Percentiles rank a stretch among this genome's conserved stretches.
Conservation (phyloP, 2,888 invertebrate species). For the Andrena flavipes region DNA sequence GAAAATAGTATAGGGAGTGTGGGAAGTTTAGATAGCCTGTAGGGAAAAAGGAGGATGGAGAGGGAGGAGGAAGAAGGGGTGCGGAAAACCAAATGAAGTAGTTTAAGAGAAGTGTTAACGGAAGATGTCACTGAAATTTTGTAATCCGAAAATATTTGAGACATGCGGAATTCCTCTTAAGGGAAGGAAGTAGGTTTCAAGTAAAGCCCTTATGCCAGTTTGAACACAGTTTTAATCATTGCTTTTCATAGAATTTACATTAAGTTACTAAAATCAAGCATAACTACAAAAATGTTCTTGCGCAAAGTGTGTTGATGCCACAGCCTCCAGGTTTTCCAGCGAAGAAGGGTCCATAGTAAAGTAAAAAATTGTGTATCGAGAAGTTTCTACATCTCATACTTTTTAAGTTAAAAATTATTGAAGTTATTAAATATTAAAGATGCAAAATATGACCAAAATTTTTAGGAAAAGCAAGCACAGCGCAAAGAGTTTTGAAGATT, state of each 20-base stretch:
- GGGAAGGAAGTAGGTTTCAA: conserved; percentile 2
- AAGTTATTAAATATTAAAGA: background rate
- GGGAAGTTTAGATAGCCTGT: no score
- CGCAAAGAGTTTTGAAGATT: conserved; percentile 3
- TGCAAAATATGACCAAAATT: background rate
- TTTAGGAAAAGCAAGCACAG: background rate
- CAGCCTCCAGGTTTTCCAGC: no score
- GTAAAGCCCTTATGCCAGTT: background rate
- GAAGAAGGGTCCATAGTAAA: background rate
- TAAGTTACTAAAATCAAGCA: background rate
- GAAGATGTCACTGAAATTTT: no score
- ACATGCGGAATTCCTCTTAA: background rate
- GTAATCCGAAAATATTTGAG: no score
- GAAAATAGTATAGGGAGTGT: no score
- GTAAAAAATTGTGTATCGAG: background rate
- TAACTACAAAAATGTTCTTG: no score
- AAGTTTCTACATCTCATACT: background rate
- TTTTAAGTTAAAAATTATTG: background rate
- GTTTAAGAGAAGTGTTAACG: no score
- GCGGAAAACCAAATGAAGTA: no score
- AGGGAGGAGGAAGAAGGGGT: no score
- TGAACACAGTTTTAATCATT: background rate
- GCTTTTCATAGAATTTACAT: conserved; percentile 1
- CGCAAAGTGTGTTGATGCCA: no score
- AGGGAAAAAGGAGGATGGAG: no score